Evolutionary conservation across 2,113 vertebrate genomes (phyloP), one percentile per base, ranked within the genome.

Genomic region (Balaenoptera acutorostrata): DNA sequence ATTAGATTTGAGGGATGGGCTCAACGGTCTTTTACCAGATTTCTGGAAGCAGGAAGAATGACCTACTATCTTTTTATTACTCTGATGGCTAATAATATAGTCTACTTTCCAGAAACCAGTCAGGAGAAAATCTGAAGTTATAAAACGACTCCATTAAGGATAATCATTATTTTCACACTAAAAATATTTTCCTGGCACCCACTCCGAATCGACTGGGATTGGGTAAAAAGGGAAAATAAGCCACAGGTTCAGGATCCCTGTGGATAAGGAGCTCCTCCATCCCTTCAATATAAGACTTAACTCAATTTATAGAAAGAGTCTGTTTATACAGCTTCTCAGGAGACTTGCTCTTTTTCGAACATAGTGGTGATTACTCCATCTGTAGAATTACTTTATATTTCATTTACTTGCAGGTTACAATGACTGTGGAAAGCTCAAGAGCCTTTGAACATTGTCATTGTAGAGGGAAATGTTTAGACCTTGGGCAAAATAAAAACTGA

Each of bases 371-470:
- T 52, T 11, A 4, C 25, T 57, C 83, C 82, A 93, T 83, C 87
- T 97, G 92, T n/a, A 75, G 94, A 63, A 83, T 96, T 64, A 55
- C 55, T 88, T 97, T 82, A 75, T 59, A 36, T 64, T 85, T 92
- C 52, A 41, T 75, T 90, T 87, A 87, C 77, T 95, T 92, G 21
- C 80, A 52, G 57, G 55, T 93, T 69, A 63, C 13, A 84, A 36
- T 44, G 31, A 25, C 36, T 81, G n/a, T 90, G 57, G 29, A 72
- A 89, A 64, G 39, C 82, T 95, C 59, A 84, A 33, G 46, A 80
- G 18, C 49, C 69, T 84, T 86, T 33, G 77, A 80, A 75, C 21
- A n/a, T 36, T 95, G 80, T 80, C 23, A 63, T 36, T 91, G 14
- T 17, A 90, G 68, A 75, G 41, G 39, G 27, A 94, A 64, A 46